Base-by-base conservation (phyloP, 2,888 invertebrate species). In the Euzetes globulus region DNA sequence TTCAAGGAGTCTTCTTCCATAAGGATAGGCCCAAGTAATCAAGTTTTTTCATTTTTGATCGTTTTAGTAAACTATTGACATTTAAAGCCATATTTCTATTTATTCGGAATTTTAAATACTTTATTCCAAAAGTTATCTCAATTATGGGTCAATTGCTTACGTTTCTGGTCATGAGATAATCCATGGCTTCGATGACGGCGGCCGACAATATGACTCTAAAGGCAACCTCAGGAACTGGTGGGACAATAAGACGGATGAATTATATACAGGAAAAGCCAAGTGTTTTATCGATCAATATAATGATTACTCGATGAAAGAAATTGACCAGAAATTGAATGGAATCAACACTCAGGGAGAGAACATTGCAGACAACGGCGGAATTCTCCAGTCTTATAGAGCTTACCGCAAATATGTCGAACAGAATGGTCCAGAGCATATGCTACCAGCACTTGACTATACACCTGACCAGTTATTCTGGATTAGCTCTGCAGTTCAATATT, bases 101-200 rank as follows among this genome's bases (percentile, higher is more conserved):
- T n/a, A n/a, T n/a, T n/a, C n/a, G n/a, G n/a, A n/a, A n/a, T n/a
- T n/a, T n/a, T n/a, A n/a, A n/a, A n/a, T n/a, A n/a, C 6, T 22
- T 55, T 22, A 22, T 27, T 60, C 5, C 15, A 13, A 65, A 65
- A 78, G 78, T 72, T 79, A 79, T 55, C 72, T 79, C 60, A 79
- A 79, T 73, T 79, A 78, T 63, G 79, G 79, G 17, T 78, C 91
- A 2, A 93, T 94, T 77, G 94, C 94, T 2, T 92, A 91, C 80
- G 91, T 94, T 4, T 93, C 94, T 79, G 94, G 91, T 15, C 94
- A 94, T 81, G 94, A 94, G 83, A 89, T 94, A 76, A 94, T 93
- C 4, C 94, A 94, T 80, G 94, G 92, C 0, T 93, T 93, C 80
- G 93, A 93, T 80, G 33, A 6, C 82, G 2, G 1, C 29, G 76